phyloP scores from a whole-genome alignment of 2,113 vertebrate genomes.

The Ciconia boyciana region DNA sequence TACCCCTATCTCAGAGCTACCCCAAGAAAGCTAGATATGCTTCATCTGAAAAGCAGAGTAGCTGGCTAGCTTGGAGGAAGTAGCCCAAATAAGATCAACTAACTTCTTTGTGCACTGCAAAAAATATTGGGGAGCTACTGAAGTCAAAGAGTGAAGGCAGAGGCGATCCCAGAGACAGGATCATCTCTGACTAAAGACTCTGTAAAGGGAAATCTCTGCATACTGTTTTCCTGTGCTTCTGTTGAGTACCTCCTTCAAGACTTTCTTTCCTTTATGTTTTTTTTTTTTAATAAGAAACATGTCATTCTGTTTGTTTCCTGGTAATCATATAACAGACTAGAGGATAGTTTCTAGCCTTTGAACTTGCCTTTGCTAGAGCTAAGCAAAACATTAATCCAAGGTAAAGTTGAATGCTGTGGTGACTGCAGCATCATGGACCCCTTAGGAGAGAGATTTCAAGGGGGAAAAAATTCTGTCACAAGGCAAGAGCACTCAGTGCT shows the following conservation, averaged over 20 bases:
- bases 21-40: not conserved
- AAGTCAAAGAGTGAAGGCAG: not conserved
- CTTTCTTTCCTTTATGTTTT: not conserved
- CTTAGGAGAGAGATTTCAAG: not conserved
- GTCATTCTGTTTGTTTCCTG: not conserved
- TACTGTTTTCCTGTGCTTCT: not conserved
- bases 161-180: not conserved
- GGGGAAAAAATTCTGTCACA: not conserved
- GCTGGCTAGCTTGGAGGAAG: not conserved
- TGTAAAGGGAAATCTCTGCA: not conserved
- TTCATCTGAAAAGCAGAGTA: not conserved
- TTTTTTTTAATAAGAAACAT: not conserved
- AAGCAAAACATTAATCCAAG: not conserved
- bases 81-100: not conserved
- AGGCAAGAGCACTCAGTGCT: not conserved
- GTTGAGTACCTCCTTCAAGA: not conserved
- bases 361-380: not conserved
- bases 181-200: not conserved
- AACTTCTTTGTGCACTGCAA: not conserved
- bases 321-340: too few relatives aligned
- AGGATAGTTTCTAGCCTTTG: not conserved
- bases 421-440: not conserved
- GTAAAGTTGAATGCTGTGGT: not conserved
- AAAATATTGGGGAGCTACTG: not conserved
- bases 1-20: not conserved